Conservation (phyloP, 2,888 invertebrate genomes). For the Drosophila anomelani region DNA sequence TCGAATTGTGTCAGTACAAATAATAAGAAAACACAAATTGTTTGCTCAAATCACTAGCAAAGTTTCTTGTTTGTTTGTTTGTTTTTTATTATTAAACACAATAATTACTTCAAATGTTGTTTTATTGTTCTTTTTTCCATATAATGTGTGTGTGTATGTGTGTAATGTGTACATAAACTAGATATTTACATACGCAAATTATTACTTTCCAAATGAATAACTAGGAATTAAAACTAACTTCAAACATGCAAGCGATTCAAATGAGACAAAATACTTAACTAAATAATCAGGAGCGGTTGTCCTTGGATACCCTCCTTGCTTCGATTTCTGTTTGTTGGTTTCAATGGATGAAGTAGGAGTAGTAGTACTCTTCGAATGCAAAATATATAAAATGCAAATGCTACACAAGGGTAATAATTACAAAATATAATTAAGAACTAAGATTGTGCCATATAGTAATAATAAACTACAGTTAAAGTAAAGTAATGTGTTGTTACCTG, state of each 20-base stretch:
- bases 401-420: conserved; percentile 57
- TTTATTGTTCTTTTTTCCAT: conserved; percentile 46
- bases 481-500: conserved; percentile 35
- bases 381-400: conserved; percentile 71
- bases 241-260: conserved; percentile 66
- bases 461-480: conserved; percentile 41
- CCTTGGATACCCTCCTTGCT: conserved; percentile 21
- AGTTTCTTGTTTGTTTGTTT: conserved; percentile 49
- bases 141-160: conserved; percentile 48
- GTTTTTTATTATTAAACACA: conserved; percentile 72
- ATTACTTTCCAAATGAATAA: conserved; percentile 73
- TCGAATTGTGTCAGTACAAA: conserved; percentile 50
- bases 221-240: conserved; percentile 62
- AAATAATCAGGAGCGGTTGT: conserved; percentile 26
- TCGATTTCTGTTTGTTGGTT: conserved; percentile 16
- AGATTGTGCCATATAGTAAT: conserved; percentile 34
- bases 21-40: conserved; percentile 61
- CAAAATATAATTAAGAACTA: conserved; percentile 39
- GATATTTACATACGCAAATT: conserved; percentile 71
- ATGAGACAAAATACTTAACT: conserved; percentile 40
- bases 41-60: conserved; percentile 63
- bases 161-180: conserved; percentile 65
- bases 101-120: conserved; percentile 68
- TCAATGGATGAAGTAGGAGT: conserved; percentile 29
- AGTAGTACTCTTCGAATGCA: conserved; percentile 27